A percentile compares a stretch with the other conserved stretches of the same genome.
These are phyloP conservation scores for Hafferia zeledoni DNA, from an alignment of 2,797 vertebrate species.

Conservation along the genomic window DNA sequence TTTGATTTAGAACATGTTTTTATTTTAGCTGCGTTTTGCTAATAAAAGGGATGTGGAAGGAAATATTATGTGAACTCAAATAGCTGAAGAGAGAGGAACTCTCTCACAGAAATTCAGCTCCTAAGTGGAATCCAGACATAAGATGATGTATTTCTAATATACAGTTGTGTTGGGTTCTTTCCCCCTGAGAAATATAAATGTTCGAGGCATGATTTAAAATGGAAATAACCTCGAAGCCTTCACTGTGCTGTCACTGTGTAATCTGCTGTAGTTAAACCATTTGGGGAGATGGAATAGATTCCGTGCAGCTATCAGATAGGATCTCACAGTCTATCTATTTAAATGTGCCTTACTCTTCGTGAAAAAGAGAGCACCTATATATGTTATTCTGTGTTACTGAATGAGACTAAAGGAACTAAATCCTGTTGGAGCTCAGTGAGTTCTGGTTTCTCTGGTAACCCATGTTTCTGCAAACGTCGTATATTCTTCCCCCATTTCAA, in stretches of 20 bases:
- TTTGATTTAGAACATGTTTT: not conserved
- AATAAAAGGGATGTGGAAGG: not conserved
- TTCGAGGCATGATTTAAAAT: conserved; percentile 1
- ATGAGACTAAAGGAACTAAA: not conserved
- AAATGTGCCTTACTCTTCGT: not conserved
- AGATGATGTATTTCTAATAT: not conserved
- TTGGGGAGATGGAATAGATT: not conserved
- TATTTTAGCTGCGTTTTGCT: not conserved
- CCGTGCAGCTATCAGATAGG: not conserved
- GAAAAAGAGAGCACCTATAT: not conserved
- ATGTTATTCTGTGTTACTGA: not conserved
- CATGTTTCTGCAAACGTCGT: not conserved
- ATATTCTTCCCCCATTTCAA: not conserved
- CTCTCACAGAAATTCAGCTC: not conserved
- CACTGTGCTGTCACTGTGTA: not conserved
- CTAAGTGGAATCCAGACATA: not conserved
- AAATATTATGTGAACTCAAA: not conserved
- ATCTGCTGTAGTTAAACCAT: conserved; percentile 2
- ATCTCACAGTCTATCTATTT: not conserved
- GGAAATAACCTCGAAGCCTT: not conserved
- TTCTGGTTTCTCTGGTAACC: not conserved
- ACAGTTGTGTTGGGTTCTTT: not conserved
- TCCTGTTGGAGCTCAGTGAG: not conserved
- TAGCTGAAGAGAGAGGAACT: not conserved
- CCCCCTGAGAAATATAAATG: not conserved